These are phyloP conservation scores for Stictonetta naevosa DNA, from an alignment of 2,113 vertebrate species.

Conservation along the genomic window DNA sequence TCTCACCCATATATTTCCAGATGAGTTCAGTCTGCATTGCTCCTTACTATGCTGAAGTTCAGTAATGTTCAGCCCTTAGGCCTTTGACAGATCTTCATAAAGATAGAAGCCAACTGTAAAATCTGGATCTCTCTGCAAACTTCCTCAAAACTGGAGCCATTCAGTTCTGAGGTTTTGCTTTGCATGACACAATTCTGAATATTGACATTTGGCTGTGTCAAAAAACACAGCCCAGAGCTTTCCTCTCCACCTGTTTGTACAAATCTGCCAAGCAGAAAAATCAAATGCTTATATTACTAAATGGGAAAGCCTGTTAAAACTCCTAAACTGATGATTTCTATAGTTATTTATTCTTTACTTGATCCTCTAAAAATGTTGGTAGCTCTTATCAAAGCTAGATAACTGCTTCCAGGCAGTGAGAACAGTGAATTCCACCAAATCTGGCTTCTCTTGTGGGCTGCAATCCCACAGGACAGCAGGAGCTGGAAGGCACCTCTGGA, in stretches of 20 bases:
- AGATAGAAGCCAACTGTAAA: slow-evolving; percentile 46
- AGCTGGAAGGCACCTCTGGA: not conserved
- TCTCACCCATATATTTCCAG: not conserved
- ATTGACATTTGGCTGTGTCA: slow-evolving; percentile 48
- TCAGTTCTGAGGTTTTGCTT: slow-evolving; percentile 35
- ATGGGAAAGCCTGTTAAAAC: not conserved
- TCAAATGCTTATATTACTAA: slow-evolving; percentile 16
- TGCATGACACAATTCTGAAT: slow-evolving; percentile 38
- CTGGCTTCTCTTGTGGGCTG: not conserved
- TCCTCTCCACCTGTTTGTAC: slow-evolving; percentile 53
- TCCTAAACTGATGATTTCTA: not conserved
- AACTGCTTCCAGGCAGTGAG: not conserved
- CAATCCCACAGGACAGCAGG: not conserved
- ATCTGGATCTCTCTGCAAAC: slow-evolving; percentile 25
- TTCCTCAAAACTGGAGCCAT: slow-evolving; percentile 39
- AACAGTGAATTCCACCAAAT: not conserved
- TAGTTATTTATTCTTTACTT: not conserved
- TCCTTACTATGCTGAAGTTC: not conserved
- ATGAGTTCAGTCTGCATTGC: not conserved
- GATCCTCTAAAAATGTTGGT: not conserved
- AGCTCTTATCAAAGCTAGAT: not conserved
- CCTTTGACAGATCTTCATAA: slow-evolving; percentile 6
- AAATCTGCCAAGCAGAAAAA: slow-evolving; percentile 37
- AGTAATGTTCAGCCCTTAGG: not conserved
- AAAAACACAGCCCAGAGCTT: slow-evolving; percentile 21